Base-by-base conservation (phyloP, 2,888 invertebrate species). In the Parapristionchus giblindavisi region DNA sequence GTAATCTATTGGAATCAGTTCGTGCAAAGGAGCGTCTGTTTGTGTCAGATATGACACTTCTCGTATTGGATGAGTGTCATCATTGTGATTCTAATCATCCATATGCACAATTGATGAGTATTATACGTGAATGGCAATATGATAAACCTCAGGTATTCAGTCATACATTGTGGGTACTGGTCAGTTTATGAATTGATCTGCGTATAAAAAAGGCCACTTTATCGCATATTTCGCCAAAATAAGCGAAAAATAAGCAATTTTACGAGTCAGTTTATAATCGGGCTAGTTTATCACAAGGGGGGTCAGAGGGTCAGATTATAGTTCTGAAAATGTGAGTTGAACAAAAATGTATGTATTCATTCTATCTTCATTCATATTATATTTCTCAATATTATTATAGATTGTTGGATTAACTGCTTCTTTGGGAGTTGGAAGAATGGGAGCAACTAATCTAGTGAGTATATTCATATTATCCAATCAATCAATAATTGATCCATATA, bases 41-140 rank as follows among this genome's bases (percentile, higher is more conserved):
- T 74, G 56, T 87, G 21, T 73, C 79, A 17, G 85, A 85, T 72
- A 81, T 87, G 65, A 83, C 86, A 11, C 73, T 87, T 78, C 63
- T 87, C 17, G 77, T 87, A 17, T 80, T 87, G 56, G 87, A 87
- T 76, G 87, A 87, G 73, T 84, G 86, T n/a, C 86, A 86, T 68
- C 79, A 84, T 61, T 77, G 79, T 27, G 11, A 32, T 27, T 60
- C 73, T 34, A 61, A 61, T 1, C 73, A 73, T 73, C 73, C 73
- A 21, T 73, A 73, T 32, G 51, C 43, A 27, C 48, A 73, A 27
- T 24, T 73, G 17, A 73, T 73, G 73, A n/a, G 34, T 2, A 61
- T 61, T 48, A 36, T 73, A 11, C 21, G 52, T n/a, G 73, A 21
- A 3, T 75, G 52, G 54, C 27, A 43, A 24, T 2, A 58, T 56